Percentiles rank a stretch among this genome's conserved stretches.
These are phyloP conservation scores for Drosophila bocqueti DNA, from an alignment of 1,140 invertebrate species.

Conservation along the genomic window DNA sequence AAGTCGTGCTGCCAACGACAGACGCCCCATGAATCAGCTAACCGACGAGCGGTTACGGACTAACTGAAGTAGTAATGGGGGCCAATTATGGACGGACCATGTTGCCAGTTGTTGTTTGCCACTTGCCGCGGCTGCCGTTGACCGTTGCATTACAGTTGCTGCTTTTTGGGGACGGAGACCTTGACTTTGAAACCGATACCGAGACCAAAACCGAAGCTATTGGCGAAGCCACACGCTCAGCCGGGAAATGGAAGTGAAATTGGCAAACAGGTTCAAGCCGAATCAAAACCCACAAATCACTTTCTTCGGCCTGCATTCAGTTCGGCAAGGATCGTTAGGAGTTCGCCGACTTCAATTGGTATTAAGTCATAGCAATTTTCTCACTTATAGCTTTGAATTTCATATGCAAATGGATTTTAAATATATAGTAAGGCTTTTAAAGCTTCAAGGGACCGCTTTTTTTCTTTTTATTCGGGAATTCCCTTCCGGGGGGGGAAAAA, in stretches of 20 bases:
- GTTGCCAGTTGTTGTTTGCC: conserved; percentile 31
- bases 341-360: conserved; percentile 33
- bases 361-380: conserved; percentile 33
- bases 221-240: neutral
- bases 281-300: conserved; percentile 15
- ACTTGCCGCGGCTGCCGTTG: conserved; percentile 29
- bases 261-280: conserved; percentile 53
- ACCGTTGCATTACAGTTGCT: conserved; percentile 21
- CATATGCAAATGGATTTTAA: conserved; percentile 17
- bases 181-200: conserved; percentile 70
- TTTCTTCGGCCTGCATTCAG: conserved; percentile 54
- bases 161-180: conserved; percentile 47
- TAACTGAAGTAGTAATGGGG: conserved; percentile 60
- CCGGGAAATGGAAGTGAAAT: conserved; percentile 32
- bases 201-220: conserved; percentile 9
- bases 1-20: conserved; percentile 27
- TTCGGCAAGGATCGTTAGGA: conserved; percentile 12
- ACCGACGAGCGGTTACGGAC: conserved; percentile 29
- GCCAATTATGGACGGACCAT: conserved; percentile 66
- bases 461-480: too few species aligned
- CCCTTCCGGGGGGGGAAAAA: too few species aligned
- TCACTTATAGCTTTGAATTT: neutral
- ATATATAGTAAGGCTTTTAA: neutral
- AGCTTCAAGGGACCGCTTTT: too few species aligned
- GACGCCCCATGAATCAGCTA: conserved; percentile 43